Evolutionary conservation across 2,797 vertebrate genomes (phyloP), one percentile per base, ranked within the genome.

Genomic region (Alcedo atthis): DNA sequence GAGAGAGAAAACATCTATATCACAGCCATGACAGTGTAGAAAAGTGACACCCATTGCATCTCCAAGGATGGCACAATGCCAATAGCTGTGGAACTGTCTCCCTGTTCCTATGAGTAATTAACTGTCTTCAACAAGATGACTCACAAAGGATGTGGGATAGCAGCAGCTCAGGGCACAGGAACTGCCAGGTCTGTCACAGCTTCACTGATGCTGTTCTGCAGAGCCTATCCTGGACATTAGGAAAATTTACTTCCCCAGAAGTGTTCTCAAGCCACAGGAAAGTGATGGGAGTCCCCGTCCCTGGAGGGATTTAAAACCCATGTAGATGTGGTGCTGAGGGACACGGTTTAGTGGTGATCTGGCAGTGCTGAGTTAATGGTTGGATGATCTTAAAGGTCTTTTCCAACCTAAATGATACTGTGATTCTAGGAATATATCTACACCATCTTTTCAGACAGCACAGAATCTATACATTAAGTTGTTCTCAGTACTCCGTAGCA

Each of bases 11-110:
- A 53, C 54, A 57, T 25, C 48, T 30, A 6, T 7, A 13, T 0
- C 3, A 74, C n/a, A 58, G 7, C 15, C 8, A 1, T 30, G 25
- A 28, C 22, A 10, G 28, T 4, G 6, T 1, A 6, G 3, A 1
- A 16, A 40, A 51, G 57, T 8, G n/a, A 46, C 42, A 24, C 7
- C 57, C 59, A 19, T 6, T 25, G 54, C 57, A 37, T 3, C 62
- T 17, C 21, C 66, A 12, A 17, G 58, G 71, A 30, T 21, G 0
- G 4, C 10, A 6, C 43, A 16, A 16, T 3, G 5, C 66, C 69
- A 81, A 12, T 11, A 74, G 19, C 40, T 8, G 57, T 8, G 32
- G 10, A n/a, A 59, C 35, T 5, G 8, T 2, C 35, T 30, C 75
- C n/a, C 43, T 62, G 1, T 37, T 33, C 9, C 1, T 20, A 20